These are phyloP conservation scores for Bombus superbus DNA, from an alignment of 1,140 invertebrate genomes.

Conservation along the genomic window DNA sequence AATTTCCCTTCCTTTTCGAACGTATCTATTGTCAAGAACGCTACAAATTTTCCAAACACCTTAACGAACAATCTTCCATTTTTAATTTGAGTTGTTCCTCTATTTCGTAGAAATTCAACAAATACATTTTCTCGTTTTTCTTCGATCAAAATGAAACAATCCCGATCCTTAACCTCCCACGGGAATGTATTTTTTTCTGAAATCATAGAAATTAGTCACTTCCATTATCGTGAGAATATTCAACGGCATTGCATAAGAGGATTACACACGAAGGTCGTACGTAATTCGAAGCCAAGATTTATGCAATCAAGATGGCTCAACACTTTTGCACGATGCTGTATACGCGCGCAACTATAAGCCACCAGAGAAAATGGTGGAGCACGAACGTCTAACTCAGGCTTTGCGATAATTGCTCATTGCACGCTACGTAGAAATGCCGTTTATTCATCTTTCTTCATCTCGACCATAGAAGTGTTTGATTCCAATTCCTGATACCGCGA, in stretches of 20 bases:
- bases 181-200: not conserved
- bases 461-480: not conserved
- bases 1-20: no score
- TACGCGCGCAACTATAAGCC: conserved; percentile 24
- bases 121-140: not conserved
- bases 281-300: conserved; percentile 9
- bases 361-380: conserved; percentile 62
- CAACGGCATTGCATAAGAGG: not conserved
- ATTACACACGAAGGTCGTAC: not conserved
- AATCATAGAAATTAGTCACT: not conserved
- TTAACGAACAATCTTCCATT: no score
- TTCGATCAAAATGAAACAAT: not conserved
- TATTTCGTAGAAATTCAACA: not conserved
- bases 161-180: not conserved
- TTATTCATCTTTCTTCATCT: conserved; percentile 41
- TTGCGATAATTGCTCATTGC: conserved; percentile 73
- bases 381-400: conserved; percentile 40
- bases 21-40: no score
- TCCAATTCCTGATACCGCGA: conserved; percentile 19
- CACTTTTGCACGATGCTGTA: conserved; percentile 2
- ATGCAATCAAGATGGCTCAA: not conserved
- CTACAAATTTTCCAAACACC: no score
- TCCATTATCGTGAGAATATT: not conserved
- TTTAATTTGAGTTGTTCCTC: no score
- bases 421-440: conserved; percentile 63